Base-by-base conservation (phyloP, 2,113 vertebrate species). In the Nematolebias whitei region DNA sequence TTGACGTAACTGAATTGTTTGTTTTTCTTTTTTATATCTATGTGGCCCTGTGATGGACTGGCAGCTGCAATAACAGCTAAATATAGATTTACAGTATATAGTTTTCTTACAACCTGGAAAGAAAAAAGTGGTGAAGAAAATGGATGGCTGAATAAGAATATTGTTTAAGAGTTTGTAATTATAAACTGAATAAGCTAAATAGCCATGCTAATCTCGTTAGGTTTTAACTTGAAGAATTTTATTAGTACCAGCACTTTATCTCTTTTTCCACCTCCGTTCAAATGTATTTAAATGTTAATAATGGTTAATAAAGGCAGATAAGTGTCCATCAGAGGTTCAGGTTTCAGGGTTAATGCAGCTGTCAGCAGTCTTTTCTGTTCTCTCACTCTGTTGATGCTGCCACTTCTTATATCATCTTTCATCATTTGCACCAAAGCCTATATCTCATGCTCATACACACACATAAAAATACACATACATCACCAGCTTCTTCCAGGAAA, bases 381-480 rank as follows among this genome's bases (percentile, higher is more conserved):
- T 55, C 41, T 73, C 76, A 63, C 51, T 40, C 67, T 35, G 29
- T 61, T 71, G 19, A 47, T 14, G 19, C 5, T 0, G 67, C 22
- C 55, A 29, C 54, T 32, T 59, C 23, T 61, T 76, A 69, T 84
- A 91, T 90, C 85, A 69, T 58, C 67, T 90, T 90, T 84, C 91
- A 85, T 10, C 2, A 55, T 81, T 86, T 87, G 76, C 87, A 73
- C 70, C 83, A 80, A 82, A 71, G 62, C 52, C 65, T 64, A 56
- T 35, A 32, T 18, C 65, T 49, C 65, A 26, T 54, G 23, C 35
- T 38, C 40, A 26, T 38, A 54, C 57, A 60, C 63, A 16, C 41
- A 41, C 38, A 48, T 19, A 38, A 40, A 58, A 19, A 56, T 16
- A 75, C 50, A 47, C 32, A 51, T 35, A 29, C 16, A 54, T 55